phyloP scores from a whole-genome alignment of 1,140 invertebrate genomes.

The Micrasema longulum region DNA sequence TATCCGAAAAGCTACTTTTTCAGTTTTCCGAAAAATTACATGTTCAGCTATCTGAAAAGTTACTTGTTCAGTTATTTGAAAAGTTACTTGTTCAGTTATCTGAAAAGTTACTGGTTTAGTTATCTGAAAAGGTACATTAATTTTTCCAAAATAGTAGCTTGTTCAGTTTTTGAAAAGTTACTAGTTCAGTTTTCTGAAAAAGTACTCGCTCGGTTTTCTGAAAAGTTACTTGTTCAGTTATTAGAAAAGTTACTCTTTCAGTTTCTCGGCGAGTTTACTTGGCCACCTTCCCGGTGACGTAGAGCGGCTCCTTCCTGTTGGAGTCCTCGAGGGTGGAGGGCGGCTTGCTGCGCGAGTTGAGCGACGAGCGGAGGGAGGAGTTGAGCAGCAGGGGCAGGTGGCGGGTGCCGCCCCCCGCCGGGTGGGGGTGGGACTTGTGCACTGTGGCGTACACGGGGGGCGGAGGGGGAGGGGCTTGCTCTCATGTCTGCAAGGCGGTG shows the following conservation, averaged over 20 bases:
- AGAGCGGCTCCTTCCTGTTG: conserved; percentile 50
- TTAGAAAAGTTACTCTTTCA: too few species aligned
- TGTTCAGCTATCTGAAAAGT: too few species aligned
- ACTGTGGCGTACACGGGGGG: conserved; percentile 59
- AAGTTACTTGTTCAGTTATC: too few species aligned
- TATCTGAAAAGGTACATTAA: too few species aligned
- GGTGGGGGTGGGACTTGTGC: conserved; percentile 55
- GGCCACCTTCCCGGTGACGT: conserved; percentile 47
- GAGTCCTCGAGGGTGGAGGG: conserved; percentile 46
- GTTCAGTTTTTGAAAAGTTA: neutral
- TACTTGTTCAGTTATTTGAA: too few species aligned
- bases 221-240: too few species aligned
- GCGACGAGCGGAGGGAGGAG: conserved; percentile 44
- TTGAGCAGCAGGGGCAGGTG: conserved; percentile 54
- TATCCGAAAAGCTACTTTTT: too few species aligned
- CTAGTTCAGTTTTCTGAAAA: neutral
- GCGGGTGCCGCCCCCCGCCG: conserved; percentile 48
- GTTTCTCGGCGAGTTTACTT: too few species aligned
- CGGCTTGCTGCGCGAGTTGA: conserved; percentile 46
- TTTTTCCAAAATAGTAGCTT: too few species aligned
- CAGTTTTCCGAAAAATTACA: too few species aligned
- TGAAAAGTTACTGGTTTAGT: too few species aligned
- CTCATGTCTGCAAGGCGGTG: conserved; percentile 80
- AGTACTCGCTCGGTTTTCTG: neutral
- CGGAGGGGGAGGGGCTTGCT: conserved; percentile 56